A percentile compares a stretch with the other conserved stretches of the same genome.
Conservation (phyloP, 2,113 vertebrate species). For the Nannospalax galili region DNA sequence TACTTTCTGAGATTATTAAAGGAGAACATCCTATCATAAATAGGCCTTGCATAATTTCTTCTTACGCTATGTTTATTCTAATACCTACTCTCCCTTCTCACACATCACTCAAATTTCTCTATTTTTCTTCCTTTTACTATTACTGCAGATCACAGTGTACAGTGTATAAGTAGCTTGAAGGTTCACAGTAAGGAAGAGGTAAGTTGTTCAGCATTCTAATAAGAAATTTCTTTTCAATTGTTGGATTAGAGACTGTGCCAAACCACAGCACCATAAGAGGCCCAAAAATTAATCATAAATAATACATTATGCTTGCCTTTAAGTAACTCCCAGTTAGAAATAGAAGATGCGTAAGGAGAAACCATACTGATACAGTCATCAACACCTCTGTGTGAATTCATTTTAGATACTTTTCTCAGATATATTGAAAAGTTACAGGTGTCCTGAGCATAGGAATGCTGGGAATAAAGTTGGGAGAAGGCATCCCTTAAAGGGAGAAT, state of each 20-base stretch:
- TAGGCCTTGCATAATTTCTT: not conserved
- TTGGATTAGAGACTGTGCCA: not conserved
- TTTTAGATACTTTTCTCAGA: constrained; percentile 67
- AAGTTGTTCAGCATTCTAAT: not conserved
- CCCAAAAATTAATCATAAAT: constrained; percentile 67
- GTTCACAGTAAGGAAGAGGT: not conserved
- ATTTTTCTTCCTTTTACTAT: constrained; percentile 9
- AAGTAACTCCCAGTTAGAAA: constrained; percentile 70
- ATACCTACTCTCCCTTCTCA: not conserved
- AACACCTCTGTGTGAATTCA: constrained; percentile 72
- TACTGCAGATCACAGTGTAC: constrained; percentile 10
- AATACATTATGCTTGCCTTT: constrained; percentile 69
- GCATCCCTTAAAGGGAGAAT: not conserved
- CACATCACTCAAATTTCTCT: not conserved
- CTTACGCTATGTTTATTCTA: not conserved
- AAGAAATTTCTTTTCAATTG: constrained; percentile 27
- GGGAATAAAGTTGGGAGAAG: not conserved
- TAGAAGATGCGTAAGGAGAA: constrained; percentile 37
- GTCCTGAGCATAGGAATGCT: not conserved
- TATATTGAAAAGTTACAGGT: constrained; percentile 47
- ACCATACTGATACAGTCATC: constrained; percentile 65
- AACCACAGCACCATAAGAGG: constrained; percentile 40
- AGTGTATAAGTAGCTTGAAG: constrained; percentile 20
- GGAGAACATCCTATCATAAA: not conserved
- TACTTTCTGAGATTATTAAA: not conserved